phyloP scores from a whole-genome alignment of 1,140 invertebrate genomes.

The Bombus breviceps region DNA sequence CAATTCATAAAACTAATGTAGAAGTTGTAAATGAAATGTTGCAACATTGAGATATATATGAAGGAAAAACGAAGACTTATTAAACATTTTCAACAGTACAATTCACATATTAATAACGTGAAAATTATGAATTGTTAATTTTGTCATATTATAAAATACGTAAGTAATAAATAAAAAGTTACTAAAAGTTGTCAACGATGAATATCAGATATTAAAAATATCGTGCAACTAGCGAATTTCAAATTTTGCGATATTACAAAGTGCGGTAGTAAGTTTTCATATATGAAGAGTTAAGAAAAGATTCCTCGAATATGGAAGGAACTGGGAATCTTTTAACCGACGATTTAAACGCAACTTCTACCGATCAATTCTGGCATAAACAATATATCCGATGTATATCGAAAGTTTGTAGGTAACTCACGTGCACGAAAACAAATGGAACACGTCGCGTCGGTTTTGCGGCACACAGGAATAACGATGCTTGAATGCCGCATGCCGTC shows the following conservation, averaged over 20 bases:
- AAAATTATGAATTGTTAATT: too few species aligned
- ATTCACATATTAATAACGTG: not conserved
- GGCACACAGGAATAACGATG: not conserved
- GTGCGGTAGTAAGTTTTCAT: not conserved
- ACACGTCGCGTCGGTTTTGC: not conserved
- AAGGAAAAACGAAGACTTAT: not conserved
- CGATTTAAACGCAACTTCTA: not conserved
- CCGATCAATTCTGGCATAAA: not conserved
- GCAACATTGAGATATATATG: too few species aligned
- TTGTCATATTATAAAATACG: not conserved
- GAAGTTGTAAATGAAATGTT: not conserved
- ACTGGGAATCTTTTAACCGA: not conserved
- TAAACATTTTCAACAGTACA: not conserved
- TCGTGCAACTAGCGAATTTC: not conserved
- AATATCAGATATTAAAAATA: not conserved
- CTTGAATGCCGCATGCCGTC: not conserved
- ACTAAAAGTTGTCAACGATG: not conserved
- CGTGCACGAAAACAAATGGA: slow-evolving; percentile 10
- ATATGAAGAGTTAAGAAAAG: too few species aligned
- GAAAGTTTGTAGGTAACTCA: slow-evolving; percentile 16
- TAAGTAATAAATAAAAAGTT: not conserved
- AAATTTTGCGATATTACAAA: not conserved
- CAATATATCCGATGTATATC: slow-evolving; percentile 8
- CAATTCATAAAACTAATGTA: not conserved
- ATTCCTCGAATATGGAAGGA: not conserved